Evolutionary conservation across 2,888 invertebrate genomes (phyloP).

Genomic region (Erynnis tages): DNA sequence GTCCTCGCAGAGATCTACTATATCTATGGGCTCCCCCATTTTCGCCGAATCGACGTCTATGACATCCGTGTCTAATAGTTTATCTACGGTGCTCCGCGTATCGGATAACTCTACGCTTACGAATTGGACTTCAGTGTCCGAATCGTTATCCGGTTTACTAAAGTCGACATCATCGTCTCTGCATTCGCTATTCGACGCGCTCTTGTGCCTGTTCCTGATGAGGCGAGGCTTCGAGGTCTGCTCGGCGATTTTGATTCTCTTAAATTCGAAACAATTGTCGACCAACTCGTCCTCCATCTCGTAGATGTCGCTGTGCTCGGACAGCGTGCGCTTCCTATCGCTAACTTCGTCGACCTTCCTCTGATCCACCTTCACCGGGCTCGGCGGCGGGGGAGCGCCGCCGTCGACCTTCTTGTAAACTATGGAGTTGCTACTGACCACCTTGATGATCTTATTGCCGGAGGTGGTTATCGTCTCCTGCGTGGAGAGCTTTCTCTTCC

Average conservation of each 20-base stretch:
- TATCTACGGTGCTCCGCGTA: constrained; percentile 44
- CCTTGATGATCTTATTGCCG: constrained; percentile 72
- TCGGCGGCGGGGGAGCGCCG: constrained; percentile 41
- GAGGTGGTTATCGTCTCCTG: constrained; percentile 66
- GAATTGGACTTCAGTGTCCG: constrained; percentile 70
- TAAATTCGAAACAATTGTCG: constrained; percentile 69
- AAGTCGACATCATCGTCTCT: constrained; percentile 41
- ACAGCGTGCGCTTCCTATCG: constrained; percentile 65
- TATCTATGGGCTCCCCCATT: constrained; percentile 52
- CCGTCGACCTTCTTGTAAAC: constrained; percentile 69
- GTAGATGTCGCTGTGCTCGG: constrained; percentile 62
- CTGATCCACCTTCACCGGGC: constrained; percentile 45
- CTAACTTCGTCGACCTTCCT: constrained; percentile 46
- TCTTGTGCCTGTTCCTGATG: constrained; percentile 54
- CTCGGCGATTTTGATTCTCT: constrained; percentile 61
- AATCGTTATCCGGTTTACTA: constrained; percentile 53
- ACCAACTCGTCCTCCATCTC: constrained; percentile 63
- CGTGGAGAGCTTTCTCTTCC: constrained; percentile 68
- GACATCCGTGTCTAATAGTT: constrained; percentile 52
- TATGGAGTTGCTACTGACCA: constrained; percentile 70
- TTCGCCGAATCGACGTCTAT: constrained; percentile 58
- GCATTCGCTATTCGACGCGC: constrained; percentile 40
- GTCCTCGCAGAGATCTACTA: constrained; percentile 68
- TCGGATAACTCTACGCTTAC: constrained; percentile 54
- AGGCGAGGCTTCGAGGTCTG: constrained; percentile 60